Evolutionary conservation across 2,797 vertebrate genomes (phyloP).

Genomic region (Danio tinwini): DNA sequence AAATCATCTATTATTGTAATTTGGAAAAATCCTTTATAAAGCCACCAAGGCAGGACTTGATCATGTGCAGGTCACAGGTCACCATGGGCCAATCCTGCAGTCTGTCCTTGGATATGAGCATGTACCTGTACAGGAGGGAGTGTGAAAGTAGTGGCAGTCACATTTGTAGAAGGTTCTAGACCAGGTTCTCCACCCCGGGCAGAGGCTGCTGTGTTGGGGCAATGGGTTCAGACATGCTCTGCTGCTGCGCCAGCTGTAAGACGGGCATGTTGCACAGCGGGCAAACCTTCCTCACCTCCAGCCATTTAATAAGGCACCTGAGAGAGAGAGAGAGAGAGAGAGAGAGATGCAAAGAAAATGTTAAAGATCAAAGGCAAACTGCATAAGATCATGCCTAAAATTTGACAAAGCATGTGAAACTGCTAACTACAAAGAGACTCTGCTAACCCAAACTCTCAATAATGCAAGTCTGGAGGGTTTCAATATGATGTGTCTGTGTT

Average conservation of each 20-base stretch:
- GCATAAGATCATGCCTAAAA: neutral
- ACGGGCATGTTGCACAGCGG: constrained; percentile 98
- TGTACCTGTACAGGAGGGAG: constrained; percentile 71
- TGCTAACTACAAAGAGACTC: neutral
- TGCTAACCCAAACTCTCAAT: neutral
- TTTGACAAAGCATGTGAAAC: neutral
- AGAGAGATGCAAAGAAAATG: constrained; percentile 11
- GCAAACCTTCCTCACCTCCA: constrained; percentile 98
- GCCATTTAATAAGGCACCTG: constrained; percentile 99
- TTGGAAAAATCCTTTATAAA: constrained; percentile 61
- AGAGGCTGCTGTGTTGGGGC: constrained; percentile 86
- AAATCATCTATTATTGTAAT: constrained; percentile 47
- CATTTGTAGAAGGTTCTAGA: constrained; percentile 77
- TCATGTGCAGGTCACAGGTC: constrained; percentile 33
- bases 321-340: constrained; percentile 46
- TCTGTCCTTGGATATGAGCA: constrained; percentile 60
- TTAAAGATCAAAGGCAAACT: neutral
- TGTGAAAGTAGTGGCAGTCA: constrained; percentile 46
- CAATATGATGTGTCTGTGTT: constrained; percentile 5
- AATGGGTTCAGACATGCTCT: constrained; percentile 71
- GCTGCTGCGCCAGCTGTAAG: constrained; percentile 93
- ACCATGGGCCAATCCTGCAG: constrained; percentile 47
- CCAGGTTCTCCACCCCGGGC: constrained; percentile 91
- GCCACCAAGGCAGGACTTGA: constrained; percentile 63
- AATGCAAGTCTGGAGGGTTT: neutral